phyloP scores from a whole-genome alignment of 2,797 vertebrate species.

The Octomys mimax region DNA sequence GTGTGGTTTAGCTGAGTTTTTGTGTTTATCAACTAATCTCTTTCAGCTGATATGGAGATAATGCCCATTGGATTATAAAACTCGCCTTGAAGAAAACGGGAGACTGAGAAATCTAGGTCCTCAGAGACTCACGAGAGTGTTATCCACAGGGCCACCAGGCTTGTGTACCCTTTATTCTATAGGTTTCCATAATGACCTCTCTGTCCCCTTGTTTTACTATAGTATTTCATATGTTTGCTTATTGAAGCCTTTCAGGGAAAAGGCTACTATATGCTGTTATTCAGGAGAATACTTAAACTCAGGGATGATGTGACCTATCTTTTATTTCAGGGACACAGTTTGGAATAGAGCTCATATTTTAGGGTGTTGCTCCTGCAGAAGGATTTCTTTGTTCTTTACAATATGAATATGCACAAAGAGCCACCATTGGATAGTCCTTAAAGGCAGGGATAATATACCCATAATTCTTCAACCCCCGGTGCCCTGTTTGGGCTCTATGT shows the following conservation, averaged over 20 bases:
- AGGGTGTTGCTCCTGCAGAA: background rate
- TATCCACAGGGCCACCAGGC: background rate
- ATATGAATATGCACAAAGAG: background rate
- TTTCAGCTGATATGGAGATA: constrained; percentile 75
- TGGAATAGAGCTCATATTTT: background rate
- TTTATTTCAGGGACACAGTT: background rate
- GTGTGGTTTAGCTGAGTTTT: constrained; percentile 83
- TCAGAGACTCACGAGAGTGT: background rate
- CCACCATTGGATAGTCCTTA: background rate
- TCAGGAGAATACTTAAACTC: background rate
- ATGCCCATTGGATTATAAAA: constrained; percentile 48
- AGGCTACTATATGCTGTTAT: background rate
- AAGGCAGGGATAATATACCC: background rate
- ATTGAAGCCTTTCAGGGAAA: background rate
- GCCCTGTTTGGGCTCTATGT: background rate
- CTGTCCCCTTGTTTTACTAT: background rate
- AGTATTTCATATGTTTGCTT: background rate
- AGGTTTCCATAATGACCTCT: background rate
- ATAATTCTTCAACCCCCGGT: background rate
- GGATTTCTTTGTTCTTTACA: background rate
- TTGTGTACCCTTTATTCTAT: background rate
- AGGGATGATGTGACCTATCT: background rate
- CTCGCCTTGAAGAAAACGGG: constrained; percentile 52
- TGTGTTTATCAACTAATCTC: constrained; percentile 76
- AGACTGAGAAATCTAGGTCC: background rate